phyloP scores from a whole-genome alignment of 2,888 invertebrate genomes.

The Chromoteleia sp. region DNA sequence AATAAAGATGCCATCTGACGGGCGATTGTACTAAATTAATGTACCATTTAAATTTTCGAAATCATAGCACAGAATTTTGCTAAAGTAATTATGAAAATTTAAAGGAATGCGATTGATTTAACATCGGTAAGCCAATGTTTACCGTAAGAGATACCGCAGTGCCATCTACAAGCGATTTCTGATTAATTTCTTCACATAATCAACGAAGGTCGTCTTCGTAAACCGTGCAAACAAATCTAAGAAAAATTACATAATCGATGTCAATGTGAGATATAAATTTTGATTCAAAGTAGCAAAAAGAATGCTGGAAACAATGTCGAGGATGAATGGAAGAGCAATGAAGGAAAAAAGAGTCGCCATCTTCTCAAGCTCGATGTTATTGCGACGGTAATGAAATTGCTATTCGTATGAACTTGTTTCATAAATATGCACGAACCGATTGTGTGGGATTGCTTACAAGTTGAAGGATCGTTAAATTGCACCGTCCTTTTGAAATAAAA shows the following conservation, averaged over 20 bases:
- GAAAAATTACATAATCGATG: slow-evolving; percentile 38
- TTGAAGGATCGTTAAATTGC: slow-evolving; percentile 30
- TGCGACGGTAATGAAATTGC: slow-evolving; percentile 15
- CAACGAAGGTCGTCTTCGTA: slow-evolving; percentile 11
- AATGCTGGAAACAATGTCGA: slow-evolving; percentile 37
- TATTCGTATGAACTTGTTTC: slow-evolving; percentile 29
- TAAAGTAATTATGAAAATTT: too few relatives aligned
- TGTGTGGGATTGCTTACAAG: slow-evolving; percentile 36
- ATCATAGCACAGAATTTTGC: too few relatives aligned
- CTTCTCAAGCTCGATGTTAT: slow-evolving; percentile 18
- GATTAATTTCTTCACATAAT: slow-evolving; percentile 7
- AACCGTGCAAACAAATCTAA: slow-evolving; percentile 18
- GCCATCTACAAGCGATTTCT: slow-evolving; percentile 17
- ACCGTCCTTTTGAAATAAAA: background rate
- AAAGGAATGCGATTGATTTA: too few relatives aligned
- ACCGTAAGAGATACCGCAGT: too few relatives aligned
- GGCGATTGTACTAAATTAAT: too few relatives aligned
- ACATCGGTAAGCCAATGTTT: too few relatives aligned
- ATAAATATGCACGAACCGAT: slow-evolving; percentile 29
- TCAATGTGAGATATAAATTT: slow-evolving; percentile 31
- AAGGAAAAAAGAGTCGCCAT: slow-evolving; percentile 14
- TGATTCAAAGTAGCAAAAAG: slow-evolving; percentile 24
- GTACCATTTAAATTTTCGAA: too few relatives aligned
- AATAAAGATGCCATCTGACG: too few relatives aligned
- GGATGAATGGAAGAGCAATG: slow-evolving; percentile 23